Conservation (phyloP, 2,888 invertebrate species). For the Lasioglossum leucozonium region DNA sequence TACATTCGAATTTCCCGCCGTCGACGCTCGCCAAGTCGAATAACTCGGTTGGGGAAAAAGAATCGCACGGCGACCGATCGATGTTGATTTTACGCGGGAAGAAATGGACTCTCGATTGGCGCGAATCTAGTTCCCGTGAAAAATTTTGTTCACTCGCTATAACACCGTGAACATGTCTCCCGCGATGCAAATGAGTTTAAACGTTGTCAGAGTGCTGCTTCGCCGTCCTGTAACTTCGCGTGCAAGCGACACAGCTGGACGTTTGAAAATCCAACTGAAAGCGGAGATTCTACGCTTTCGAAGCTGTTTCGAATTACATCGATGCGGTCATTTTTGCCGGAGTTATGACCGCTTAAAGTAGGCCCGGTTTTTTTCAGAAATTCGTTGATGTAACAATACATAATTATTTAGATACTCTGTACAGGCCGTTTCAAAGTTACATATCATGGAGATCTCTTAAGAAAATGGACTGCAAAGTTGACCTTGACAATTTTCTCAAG, state of each 20-base stretch:
- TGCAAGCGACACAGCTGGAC: neutral
- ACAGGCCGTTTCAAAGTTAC: no score
- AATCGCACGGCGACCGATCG: neutral
- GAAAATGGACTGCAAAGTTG: no score
- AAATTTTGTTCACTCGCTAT: neutral
- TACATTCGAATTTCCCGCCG: slow-evolving; percentile 4
- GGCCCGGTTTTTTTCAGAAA: neutral
- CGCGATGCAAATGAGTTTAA: neutral
- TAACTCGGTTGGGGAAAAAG: neutral
- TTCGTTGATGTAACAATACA: no score
- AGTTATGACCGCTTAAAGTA: neutral
- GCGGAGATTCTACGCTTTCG: neutral
- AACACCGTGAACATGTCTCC: neutral
- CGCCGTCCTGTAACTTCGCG: neutral
- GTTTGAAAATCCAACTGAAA: neutral
- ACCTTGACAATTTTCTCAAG: no score
- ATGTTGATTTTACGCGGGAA: neutral
- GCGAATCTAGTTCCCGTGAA: neutral
- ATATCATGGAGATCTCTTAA: no score
- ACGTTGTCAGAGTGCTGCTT: neutral
- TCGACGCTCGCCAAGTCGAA: neutral
- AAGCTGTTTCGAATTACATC: neutral
- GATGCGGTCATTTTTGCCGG: neutral
- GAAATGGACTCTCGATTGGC: neutral
- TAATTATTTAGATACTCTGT: neutral